Evolutionary conservation across 1,140 invertebrate genomes (phyloP), one percentile per base, ranked within the genome.

Genomic region (Drosophila hydei): DNA sequence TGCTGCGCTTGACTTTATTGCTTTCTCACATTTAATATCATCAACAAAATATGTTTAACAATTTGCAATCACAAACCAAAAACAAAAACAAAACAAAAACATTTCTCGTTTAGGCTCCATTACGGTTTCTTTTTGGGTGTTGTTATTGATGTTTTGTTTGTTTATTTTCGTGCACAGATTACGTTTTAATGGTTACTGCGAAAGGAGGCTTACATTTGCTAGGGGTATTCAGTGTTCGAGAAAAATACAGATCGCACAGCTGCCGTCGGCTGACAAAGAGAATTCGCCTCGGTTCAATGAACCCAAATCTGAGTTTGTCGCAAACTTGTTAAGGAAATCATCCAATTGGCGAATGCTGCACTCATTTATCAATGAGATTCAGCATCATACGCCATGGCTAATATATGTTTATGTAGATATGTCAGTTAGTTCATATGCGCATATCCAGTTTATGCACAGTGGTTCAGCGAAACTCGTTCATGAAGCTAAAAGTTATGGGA

Each of bases 361-460:
- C 40, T 64, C 61, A 43, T 65, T 65, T 72, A 4, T 63, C 60
- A 64, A 36, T 23, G 8, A 23, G 33, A 1, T 14, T n/a, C 51
- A 71, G 30, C 23, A 58, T 64, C 60, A 56, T 52, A 27, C 61
- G 47, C 69, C 48, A 72, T 72, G 69, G 69, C 58, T 33, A 56
- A 47, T 4, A 45, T 23, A 23, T 36, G 64, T 55, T 45, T 21
- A 9, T 30, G 1, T 43, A 19, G 5, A 14, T 16, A 40, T 42
- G 11, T 12, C 3, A 11, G 9, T 36, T 36, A 3, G 9, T 12
- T 36, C 19, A 45, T 47, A 18, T 3, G 5, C 45, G 11, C 16
- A 40, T 16, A 58, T 55, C 62, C 62, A 47, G 62, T 76, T 58
- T 61, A 59, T 75, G 30, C 2, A 16, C 30, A 33, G 30, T 33